Percentiles rank a stretch among this genome's conserved stretches.
These are phyloP conservation scores for Episyrphus balteatus DNA, from an alignment of 1,140 invertebrate species.

Conservation along the genomic window DNA sequence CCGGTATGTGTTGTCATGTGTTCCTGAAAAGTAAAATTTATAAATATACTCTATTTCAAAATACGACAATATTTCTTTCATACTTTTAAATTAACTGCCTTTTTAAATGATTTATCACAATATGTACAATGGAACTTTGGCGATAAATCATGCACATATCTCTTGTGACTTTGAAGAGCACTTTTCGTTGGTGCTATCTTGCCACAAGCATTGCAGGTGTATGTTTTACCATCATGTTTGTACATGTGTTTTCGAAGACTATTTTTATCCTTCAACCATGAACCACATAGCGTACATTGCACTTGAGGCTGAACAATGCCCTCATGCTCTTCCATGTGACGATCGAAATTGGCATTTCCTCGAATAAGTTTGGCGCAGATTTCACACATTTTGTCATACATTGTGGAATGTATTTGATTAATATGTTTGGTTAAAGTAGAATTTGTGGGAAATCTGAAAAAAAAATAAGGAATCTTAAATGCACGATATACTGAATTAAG, in stretches of 20 bases:
- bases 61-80: background rate
- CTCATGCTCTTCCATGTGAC: constrained; percentile 16
- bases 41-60: no score
- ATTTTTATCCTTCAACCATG: constrained; percentile 15
- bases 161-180: constrained; percentile 12
- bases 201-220: constrained; percentile 17
- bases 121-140: constrained; percentile 17
- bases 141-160: constrained; percentile 13
- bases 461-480: no score
- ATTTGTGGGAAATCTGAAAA: no score
- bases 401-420: no score
- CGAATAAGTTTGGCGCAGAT: constrained; percentile 32
- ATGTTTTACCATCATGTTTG: constrained; percentile 12
- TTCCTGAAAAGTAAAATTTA: constrained; percentile 11
- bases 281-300: constrained; percentile 13
- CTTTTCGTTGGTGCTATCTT: constrained; percentile 9
- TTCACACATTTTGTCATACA: constrained; percentile 24
- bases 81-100: constrained; percentile 2
- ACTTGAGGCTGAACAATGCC: constrained; percentile 15
- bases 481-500: no score
- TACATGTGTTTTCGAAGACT: constrained; percentile 18
- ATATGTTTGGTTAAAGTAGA: no score
- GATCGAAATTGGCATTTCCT: constrained; percentile 15
- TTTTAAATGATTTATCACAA: constrained; percentile 20
- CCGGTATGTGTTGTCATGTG: constrained; percentile 33